A percentile compares a stretch with the other conserved stretches of the same genome.
These are phyloP conservation scores for Petrocephalus sullivani DNA, from an alignment of 2,797 vertebrate genomes.

Conservation along the genomic window DNA sequence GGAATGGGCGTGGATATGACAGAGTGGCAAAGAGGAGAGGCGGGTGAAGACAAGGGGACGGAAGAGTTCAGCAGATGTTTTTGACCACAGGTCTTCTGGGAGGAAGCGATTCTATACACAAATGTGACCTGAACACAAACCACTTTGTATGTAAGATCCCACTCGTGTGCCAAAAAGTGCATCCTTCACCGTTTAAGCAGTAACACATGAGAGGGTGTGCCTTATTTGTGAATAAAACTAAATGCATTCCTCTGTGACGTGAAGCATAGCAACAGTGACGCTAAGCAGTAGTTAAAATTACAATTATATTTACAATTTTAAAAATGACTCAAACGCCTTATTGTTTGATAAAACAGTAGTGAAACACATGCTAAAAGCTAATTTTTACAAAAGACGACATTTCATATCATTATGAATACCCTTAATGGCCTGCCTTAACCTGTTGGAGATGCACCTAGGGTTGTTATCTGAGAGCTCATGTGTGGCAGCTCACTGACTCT, in stretches of 20 bases:
- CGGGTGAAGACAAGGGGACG: not conserved
- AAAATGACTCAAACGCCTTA: not conserved
- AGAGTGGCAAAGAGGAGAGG: not conserved
- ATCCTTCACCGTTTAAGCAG: not conserved
- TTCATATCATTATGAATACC: not conserved
- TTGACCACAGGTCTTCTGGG: not conserved
- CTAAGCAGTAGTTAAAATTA: not conserved
- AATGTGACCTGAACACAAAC: not conserved
- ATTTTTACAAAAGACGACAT: not conserved
- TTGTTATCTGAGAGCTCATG: not conserved
- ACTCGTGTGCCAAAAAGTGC: not conserved
- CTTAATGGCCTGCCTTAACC: not conserved
- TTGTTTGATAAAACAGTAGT: not conserved
- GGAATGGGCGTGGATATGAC: not conserved
- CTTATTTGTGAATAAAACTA: not conserved
- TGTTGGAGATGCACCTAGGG: not conserved
- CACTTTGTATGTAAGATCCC: constrained; percentile 1
- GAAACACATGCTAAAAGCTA: not conserved
- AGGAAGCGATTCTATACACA: not conserved
- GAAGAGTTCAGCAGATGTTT: not conserved
- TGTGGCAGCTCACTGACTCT: not conserved
- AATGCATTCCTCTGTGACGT: not conserved
- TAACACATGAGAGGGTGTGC: not conserved
- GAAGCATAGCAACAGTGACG: not conserved
- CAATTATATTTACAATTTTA: not conserved